Evolutionary conservation across 2,888 invertebrate genomes (phyloP), one percentile per base, ranked within the genome.

Genomic region (Hanleya hanleyi): DNA sequence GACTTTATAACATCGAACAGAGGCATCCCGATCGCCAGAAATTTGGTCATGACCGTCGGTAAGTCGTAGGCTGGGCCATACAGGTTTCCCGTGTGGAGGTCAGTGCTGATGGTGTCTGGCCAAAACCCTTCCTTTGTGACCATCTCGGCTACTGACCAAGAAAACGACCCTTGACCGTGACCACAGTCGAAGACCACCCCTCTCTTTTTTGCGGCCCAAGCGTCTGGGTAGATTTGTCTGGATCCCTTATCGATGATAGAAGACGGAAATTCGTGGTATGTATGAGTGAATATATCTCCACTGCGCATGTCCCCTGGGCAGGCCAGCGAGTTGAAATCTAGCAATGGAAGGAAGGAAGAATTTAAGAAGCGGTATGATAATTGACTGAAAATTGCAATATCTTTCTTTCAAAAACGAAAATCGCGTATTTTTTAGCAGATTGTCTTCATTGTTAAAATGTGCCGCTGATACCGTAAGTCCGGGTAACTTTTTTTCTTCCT

Each of bases 221-320:
- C 86, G 47, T 83, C 80, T 32, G 70, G 71, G 5, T 73, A 69
- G 32, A 87, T 70, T 0, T 64, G 38, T 6, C 72, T 67, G 1
- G 77, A 80, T 0, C 67, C 49, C 0, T 67, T 50, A 62, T 87
- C 81, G 0, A 87, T 49, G 7, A 87, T 85, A 32, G 80, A 73
- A 36, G 74, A 76, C 0, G 61, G 35, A 47, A 81, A 79, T 6
- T 82, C 83, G 73, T 86, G 83, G 38, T 76, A 85, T 5, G 82
- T 77, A 64, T 88, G 88, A 0, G 88, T 88, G 78, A 86, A 85
- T 6, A 88, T 78, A 68, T 88, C 88, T 12, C 87, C 87, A 0
- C 73, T 57, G 2, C 75, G 66, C 69, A 88, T 69, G 67, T 81
- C 78, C 6, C 81, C 81, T 1, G 87, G 88, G 64, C 86, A 86